Percentiles rank a stretch among this genome's conserved stretches.
phyloP scores from a whole-genome alignment of 2,113 vertebrate genomes.

The Petromus typicus region DNA sequence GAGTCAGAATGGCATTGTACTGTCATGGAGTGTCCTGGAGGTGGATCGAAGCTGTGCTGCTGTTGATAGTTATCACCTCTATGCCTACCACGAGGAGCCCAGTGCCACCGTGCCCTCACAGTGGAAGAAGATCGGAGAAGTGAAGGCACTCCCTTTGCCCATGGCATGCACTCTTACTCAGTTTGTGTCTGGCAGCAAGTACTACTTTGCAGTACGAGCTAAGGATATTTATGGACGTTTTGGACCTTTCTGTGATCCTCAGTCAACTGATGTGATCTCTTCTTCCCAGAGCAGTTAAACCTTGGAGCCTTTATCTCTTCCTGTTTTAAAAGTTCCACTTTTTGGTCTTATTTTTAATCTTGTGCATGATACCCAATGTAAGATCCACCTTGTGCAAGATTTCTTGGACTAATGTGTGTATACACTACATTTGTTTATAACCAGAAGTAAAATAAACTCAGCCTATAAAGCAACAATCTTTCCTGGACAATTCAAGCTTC shows the following conservation, averaged over 20 bases:
- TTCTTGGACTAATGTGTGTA: conserved; percentile 83
- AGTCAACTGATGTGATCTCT: conserved; percentile 97
- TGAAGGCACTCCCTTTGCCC: conserved; percentile 96
- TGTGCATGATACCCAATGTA: conserved; percentile 87
- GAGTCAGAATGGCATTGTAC: conserved; percentile 97
- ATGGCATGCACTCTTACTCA: conserved; percentile 99
- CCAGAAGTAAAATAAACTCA: conserved; percentile 86
- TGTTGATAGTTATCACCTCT: conserved; percentile 98
- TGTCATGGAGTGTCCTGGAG: conserved; percentile 97
- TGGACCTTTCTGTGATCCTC: conserved; percentile 97
- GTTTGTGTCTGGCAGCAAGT: conserved; percentile 98
- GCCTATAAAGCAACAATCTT: conserved; percentile 84
- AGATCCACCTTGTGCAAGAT: conserved; percentile 85
- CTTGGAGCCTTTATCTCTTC: conserved; percentile 80
- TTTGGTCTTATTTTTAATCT: conserved; percentile 83
- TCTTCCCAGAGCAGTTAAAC: conserved; percentile 90
- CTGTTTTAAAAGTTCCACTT: conserved; percentile 74
- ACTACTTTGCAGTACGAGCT: conserved; percentile 97
- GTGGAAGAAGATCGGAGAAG: conserved; percentile 99
- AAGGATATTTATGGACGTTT: conserved; percentile 98
- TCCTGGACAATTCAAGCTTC: conserved; percentile 82
- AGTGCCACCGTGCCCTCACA: conserved; percentile 90
- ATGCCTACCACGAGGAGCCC: conserved; percentile 93
- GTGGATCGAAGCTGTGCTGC: conserved; percentile 94
- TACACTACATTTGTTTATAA: conserved; percentile 87